A percentile compares a stretch with the other conserved stretches of the same genome.
Conservation (phyloP, 2,113 vertebrate genomes). For the Toxotes chatareus region DNA sequence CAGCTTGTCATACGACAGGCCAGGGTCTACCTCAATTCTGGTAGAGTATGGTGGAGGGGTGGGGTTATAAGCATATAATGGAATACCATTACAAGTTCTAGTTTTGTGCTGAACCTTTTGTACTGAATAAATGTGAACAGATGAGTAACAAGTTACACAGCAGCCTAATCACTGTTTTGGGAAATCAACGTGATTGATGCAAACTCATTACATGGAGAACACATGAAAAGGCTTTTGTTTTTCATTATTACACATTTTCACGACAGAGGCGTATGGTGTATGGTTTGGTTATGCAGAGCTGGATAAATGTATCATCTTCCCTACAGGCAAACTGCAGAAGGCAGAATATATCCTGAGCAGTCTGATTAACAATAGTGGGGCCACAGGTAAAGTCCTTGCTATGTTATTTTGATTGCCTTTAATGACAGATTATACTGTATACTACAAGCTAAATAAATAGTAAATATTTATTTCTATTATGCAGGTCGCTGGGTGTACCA, state of each 20-base stretch:
- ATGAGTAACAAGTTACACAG: neutral
- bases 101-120: neutral
- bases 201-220: neutral
- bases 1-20: conserved; percentile 95
- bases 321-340: conserved; percentile 92
- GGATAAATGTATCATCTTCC: conserved; percentile 4
- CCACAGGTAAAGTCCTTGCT: conserved; percentile 84
- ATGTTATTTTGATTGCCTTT: neutral
- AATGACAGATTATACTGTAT: neutral
- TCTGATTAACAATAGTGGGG: conserved; percentile 88
- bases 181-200: neutral
- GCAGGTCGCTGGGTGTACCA: conserved; percentile 91
- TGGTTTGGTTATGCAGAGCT: neutral
- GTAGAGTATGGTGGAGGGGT: conserved; percentile 69
- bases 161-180: neutral
- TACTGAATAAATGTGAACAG: neutral
- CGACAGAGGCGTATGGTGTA: neutral
- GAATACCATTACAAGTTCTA: neutral
- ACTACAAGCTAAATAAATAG: neutral
- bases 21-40: conserved; percentile 88
- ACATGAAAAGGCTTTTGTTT: conserved; percentile 5
- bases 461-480: neutral
- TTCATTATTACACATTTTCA: neutral
- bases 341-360: conserved; percentile 94
- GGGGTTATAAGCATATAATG: neutral